Evolutionary conservation across 2,888 invertebrate species (phyloP).

Genomic region (Flabesymbios commensalis): DNA sequence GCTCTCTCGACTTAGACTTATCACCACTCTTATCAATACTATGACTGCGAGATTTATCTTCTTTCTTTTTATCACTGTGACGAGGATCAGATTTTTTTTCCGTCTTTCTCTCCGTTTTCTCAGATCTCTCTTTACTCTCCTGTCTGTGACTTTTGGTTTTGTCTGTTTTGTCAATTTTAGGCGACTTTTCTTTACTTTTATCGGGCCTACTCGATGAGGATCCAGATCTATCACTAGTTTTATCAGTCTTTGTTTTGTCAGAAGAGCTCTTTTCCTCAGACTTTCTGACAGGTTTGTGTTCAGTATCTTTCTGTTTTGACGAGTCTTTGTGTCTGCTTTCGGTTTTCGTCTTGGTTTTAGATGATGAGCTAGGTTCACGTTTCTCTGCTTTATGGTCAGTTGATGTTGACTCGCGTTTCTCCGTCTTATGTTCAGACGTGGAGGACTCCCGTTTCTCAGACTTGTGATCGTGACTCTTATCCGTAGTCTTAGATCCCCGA

Average conservation of each 20-base stretch:
- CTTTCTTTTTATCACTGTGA: background rate
- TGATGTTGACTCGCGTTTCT: no score
- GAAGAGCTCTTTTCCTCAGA: slow-evolving; percentile 2
- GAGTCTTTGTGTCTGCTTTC: no score
- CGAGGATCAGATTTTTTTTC: background rate
- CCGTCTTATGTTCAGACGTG: no score
- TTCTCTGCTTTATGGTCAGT: no score
- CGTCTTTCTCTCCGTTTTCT: no score
- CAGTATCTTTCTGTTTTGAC: no score
- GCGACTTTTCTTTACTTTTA: background rate
- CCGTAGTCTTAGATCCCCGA: background rate
- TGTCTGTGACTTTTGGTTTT: background rate
- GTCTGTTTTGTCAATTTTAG: no score
- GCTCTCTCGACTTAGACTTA: background rate
- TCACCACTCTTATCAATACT: background rate
- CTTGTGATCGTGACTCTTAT: no score
- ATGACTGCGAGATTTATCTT: background rate
- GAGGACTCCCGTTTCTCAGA: no score
- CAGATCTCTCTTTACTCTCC: background rate
- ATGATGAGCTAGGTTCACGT: no score
- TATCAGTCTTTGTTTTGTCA: slow-evolving; percentile 5
- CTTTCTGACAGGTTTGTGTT: no score
- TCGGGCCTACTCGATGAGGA: background rate
- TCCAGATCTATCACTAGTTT: background rate
- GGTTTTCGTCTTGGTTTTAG: no score